These are phyloP conservation scores for Oscarella lobularis DNA, from an alignment of 37 sponge, comb jelly and placozoan species.

Conservation along the genomic window DNA sequence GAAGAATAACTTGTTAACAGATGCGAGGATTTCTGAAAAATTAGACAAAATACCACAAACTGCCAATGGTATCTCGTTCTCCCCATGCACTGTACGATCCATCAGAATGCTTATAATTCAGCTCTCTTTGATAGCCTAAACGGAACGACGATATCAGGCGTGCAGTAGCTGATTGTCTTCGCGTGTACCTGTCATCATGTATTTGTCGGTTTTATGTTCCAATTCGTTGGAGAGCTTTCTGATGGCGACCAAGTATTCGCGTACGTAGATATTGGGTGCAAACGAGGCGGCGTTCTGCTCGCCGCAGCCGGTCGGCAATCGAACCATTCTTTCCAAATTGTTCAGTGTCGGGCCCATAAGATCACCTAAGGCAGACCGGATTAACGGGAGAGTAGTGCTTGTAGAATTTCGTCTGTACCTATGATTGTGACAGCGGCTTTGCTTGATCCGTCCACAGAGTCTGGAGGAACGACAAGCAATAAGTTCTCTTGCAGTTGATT, in stretches of 20 bases:
- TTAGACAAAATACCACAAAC: constrained; percentile 1
- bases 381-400: neutral
- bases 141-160: too few species aligned
- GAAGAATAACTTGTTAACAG: neutral
- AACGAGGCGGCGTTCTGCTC: constrained; percentile 1
- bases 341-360: constrained; percentile 8
- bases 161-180: too few species aligned
- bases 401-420: neutral
- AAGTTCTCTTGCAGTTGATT: neutral
- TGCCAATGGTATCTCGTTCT: constrained; percentile 2
- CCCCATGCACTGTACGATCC: constrained; percentile 15
- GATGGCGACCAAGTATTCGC: neutral
- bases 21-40: neutral
- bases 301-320: constrained; percentile 18
- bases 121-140: constrained; percentile 8
- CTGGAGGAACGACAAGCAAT: neutral
- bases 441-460: neutral
- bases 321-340: constrained; percentile 4
- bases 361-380: too few species aligned
- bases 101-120: constrained; percentile 4
- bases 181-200: constrained; percentile 1
- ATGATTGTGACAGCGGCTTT: neutral
- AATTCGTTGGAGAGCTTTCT: neutral
- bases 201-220: neutral
- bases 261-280: constrained; percentile 8